phyloP scores from a whole-genome alignment of 2,113 vertebrate species.

The Xiphophorus hellerii region DNA sequence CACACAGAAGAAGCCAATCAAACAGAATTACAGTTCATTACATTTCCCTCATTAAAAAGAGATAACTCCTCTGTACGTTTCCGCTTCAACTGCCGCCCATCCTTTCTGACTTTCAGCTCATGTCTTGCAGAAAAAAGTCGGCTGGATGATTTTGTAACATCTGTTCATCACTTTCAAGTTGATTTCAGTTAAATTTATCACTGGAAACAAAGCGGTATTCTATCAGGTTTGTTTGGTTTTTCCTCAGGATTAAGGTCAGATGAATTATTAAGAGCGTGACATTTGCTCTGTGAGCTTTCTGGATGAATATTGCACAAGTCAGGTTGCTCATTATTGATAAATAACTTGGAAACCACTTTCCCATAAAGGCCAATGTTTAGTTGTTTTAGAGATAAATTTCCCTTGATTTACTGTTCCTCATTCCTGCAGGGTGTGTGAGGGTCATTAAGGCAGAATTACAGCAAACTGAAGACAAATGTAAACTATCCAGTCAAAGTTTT shows the following conservation, averaged over 20 bases:
- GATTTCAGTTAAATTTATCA: too few relatives aligned
- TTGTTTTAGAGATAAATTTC: too few relatives aligned
- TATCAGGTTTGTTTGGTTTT: neutral
- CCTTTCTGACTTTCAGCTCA: conserved; percentile 8
- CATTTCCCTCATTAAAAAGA: conserved; percentile 52
- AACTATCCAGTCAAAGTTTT: neutral
- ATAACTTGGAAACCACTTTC: neutral
- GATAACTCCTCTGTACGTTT: conserved; percentile 26
- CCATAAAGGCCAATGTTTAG: neutral
- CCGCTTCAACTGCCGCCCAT: conserved; percentile 13
- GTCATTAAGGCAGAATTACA: conserved; percentile 7
- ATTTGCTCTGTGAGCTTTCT: neutral
- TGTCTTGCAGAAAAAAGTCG: neutral
- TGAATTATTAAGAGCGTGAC: neutral
- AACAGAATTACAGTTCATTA: conserved; percentile 54
- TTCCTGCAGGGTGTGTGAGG: neutral
- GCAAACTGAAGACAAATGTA: neutral
- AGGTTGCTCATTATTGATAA: neutral
- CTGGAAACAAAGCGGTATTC: too few relatives aligned
- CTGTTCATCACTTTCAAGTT: neutral
- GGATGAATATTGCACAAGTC: neutral
- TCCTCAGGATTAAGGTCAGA: neutral
- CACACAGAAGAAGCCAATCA: conserved; percentile 32
- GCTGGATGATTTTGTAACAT: neutral
- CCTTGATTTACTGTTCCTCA: neutral